A percentile compares a stretch with the other conserved stretches of the same genome.
Conservation (phyloP, 2,888 invertebrate genomes). For the Tetranychus truncatus region DNA sequence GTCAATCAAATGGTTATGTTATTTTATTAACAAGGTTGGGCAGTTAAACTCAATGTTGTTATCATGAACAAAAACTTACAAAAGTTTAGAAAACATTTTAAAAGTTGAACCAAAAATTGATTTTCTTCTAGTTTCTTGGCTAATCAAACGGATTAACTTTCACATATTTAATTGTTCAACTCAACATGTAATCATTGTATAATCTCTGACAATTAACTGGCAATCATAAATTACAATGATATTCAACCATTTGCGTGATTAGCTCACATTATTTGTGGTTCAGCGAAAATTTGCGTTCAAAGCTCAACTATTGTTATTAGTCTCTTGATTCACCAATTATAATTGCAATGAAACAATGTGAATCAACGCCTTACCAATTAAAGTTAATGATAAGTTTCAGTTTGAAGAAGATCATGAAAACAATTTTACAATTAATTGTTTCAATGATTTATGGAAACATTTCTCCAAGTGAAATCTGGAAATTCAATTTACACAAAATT, state of each 20-base stretch:
- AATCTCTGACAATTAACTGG: too few relatives aligned
- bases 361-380: neutral
- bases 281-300: neutral
- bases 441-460: neutral
- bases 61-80: too few relatives aligned
- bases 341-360: neutral
- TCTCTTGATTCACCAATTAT: neutral
- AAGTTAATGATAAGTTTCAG: neutral
- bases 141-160: too few relatives aligned
- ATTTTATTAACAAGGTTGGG: neutral
- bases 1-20: neutral
- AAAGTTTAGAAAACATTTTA: too few relatives aligned
- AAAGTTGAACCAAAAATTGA: too few relatives aligned
- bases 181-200: too few relatives aligned
- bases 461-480: too few relatives aligned
- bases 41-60: too few relatives aligned
- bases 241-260: neutral
- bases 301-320: neutral
- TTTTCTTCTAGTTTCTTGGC: too few relatives aligned
- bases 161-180: too few relatives aligned
- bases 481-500: too few relatives aligned
- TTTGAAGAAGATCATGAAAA: neutral
- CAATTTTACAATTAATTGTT: neutral
- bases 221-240: neutral
- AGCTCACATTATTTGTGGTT: neutral